phyloP scores from a whole-genome alignment of 1,140 invertebrate genomes.

The Leptinotarsa defecta region DNA sequence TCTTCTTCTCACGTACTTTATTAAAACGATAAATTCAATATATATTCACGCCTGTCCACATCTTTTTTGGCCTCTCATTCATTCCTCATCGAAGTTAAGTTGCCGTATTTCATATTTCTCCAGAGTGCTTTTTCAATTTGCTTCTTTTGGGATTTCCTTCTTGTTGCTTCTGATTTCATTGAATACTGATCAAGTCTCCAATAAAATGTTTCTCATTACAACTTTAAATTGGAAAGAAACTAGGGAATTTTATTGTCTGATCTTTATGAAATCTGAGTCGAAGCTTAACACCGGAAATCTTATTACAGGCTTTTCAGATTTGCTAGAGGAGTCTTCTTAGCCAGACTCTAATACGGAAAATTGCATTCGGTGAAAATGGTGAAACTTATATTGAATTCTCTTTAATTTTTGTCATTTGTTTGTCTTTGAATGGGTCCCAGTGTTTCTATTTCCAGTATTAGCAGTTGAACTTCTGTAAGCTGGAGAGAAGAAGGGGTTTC shows the following conservation, averaged over 20 bases:
- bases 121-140: constrained; percentile 3
- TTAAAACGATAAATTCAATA: constrained; percentile 7
- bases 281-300: constrained; percentile 13
- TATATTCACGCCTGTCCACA: neutral
- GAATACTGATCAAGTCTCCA: constrained; percentile 35
- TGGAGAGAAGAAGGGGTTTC: too few species aligned
- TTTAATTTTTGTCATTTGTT: neutral
- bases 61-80: neutral
- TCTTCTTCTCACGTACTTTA: neutral
- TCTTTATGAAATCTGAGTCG: constrained; percentile 7
- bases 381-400: neutral
- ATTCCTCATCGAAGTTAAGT: neutral
- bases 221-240: constrained; percentile 36
- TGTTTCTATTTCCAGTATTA: too few species aligned
- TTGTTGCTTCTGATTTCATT: constrained; percentile 31
- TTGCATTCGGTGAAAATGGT: constrained; percentile 5
- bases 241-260: constrained; percentile 19
- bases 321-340: neutral
- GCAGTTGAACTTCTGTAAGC: too few species aligned
- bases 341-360: neutral
- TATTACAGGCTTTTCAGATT: constrained; percentile 1
- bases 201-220: constrained; percentile 37
- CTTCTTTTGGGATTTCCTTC: constrained; percentile 27
- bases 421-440: too few species aligned
- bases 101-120: neutral